Percentiles rank a stretch among this genome's conserved stretches.
Evolutionary conservation across 2,113 vertebrate species (phyloP).

Genomic region (Ceuthmochares aereus): DNA sequence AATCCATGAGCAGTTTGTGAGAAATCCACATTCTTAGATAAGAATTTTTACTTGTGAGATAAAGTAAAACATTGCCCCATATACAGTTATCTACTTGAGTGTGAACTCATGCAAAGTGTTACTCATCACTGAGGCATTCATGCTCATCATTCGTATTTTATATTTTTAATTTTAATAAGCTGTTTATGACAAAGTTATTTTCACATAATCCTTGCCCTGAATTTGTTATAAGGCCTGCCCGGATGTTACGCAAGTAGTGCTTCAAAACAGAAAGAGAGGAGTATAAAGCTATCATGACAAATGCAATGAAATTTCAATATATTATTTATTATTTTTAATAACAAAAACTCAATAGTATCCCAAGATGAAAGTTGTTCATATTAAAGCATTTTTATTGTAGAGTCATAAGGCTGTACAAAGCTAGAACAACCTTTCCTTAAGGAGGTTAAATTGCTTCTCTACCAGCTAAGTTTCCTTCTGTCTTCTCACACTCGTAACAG

Average conservation of each 20-base stretch:
- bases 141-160: neutral
- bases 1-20: neutral
- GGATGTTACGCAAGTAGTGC: neutral
- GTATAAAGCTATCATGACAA: neutral
- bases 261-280: neutral
- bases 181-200: neutral
- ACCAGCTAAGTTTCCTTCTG: neutral
- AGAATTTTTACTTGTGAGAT: neutral
- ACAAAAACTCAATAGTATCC: neutral
- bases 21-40: neutral
- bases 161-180: neutral
- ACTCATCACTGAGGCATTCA: neutral
- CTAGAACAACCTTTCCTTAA: neutral
- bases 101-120: neutral
- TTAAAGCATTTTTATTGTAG: neutral
- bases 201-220: neutral
- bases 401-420: neutral
- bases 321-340: constrained; percentile 9
- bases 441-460: neutral
- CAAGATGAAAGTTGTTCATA: neutral
- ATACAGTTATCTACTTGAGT: neutral
- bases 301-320: neutral
- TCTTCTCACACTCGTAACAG: neutral
- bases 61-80: neutral
- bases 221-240: neutral